Base-by-base conservation (phyloP, 2,888 invertebrate genomes). In the Aquatica leii region DNA sequence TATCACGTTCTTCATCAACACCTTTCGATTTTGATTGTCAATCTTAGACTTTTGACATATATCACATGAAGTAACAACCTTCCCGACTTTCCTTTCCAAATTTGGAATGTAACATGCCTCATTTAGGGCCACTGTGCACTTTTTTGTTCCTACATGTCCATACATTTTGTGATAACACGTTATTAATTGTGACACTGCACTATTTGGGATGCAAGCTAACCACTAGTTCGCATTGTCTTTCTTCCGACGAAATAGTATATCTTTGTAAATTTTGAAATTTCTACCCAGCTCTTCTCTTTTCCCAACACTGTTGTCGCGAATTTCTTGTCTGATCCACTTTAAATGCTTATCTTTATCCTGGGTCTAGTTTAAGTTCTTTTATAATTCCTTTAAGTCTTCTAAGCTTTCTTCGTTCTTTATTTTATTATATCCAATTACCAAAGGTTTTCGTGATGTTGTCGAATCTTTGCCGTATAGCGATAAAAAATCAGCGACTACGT, bases 401-500 rank as follows among this genome's bases (percentile, higher is more conserved):
- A n/a, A n/a, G n/a, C n/a, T n/a, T n/a, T n/a, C n/a, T 17, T 17
- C 31, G n/a, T n/a, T n/a, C n/a, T n/a, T n/a, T n/a, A n/a, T n/a
- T n/a, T n/a, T n/a, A n/a, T n/a, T n/a, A n/a, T n/a, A n/a, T n/a
- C 3, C 50, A 24, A 20, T 20, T 5, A 14, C 14, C 5, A 50
- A 3, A 4, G 50, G 2, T 31, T 31, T 20, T n/a, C 15, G 8
- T 12, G 2, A 1, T 6, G 6, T 35, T n/a, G 31, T 24, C 11
- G 14, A 34, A 12, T 54, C 54, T 14, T 41, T 6, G 4, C 35
- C 54, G 20, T 54, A 24, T 14, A 46, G 9, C 0, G 57, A 61
- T 20, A 59, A 43, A 17, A 52, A 37, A 31, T 66, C 59, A 0
- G 55, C 60, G 8, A 54, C 37, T 18, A 55, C 20, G 24, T 60